Evolutionary conservation across 2,797 vertebrate species (phyloP), one percentile per base, ranked within the genome.

Genomic region (Falco cherrug): DNA sequence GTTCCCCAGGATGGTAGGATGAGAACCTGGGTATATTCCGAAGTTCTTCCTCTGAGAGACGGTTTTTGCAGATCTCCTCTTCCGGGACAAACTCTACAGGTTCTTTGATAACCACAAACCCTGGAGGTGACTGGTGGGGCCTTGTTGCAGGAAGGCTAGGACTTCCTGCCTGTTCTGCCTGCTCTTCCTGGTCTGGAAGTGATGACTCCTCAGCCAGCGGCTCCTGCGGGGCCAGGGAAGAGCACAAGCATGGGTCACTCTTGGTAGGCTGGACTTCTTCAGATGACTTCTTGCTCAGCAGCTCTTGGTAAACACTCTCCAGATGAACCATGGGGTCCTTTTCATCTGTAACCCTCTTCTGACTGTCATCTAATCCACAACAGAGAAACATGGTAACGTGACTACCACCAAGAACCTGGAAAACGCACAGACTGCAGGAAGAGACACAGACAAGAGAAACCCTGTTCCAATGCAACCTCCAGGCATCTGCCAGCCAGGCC

Each of bases 1-100:
- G 98, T 70, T 98, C 97, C 86, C 99, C 99, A 13, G 98, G 98
- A 85, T 97, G 98, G 97, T 99, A 99, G 96, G 98, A 99, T 16
- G 97, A 97, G 98, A 99, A 99, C 93, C 98, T 98, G 45, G 98
- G 98, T 79, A 99, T 99, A 76, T 88, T 98, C 75, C 96, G 97
- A 92, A 99, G 99, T 41, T 97, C 98, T 15, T 99, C 98, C 64
- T 98, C 98, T 9, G 98, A 98, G 74, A 99, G 98, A 20, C 98
- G 98, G 94, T 99, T 99, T 88, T 91, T 98, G 92, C 81, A 92
- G 93, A 99, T 99, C 92, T 99, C 98, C 87, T 99, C 98, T 31
- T 99, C 98, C 3, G 98, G 96, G 69, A 99, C 92, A 26, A 97
- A 97, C 87, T 98, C 89, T 5, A 99, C 97, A 24, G 97, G 96